Evolutionary conservation across 1,140 invertebrate genomes (phyloP).

Genomic region (Venturia canescens): DNA sequence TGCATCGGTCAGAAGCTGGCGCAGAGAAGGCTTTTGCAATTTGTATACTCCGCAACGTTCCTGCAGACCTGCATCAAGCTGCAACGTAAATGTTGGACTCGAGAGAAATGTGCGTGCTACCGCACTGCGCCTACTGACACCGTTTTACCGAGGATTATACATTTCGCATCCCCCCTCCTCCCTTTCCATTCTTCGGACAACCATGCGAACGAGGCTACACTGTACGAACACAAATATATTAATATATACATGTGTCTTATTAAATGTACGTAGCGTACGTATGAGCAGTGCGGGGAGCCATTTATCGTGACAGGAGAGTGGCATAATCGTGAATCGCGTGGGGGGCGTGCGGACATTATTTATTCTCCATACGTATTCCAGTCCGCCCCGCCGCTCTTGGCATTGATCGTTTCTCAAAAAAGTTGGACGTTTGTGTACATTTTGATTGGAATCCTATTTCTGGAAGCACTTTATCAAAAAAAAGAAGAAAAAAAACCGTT

Average conservation of each 20-base stretch:
- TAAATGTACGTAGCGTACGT: not conserved
- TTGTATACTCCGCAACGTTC: constrained; percentile 14
- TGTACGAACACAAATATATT: not conserved
- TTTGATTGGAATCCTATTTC: not conserved
- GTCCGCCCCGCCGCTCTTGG: not conserved
- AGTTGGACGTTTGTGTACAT: not conserved
- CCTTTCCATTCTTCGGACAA: not conserved
- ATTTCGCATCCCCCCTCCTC: constrained; percentile 16
- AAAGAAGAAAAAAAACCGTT: not conserved
- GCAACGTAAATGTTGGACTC: constrained; percentile 51
- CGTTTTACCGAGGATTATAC: constrained; percentile 39
- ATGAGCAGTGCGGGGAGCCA: not conserved
- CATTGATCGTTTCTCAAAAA: constrained; percentile 14
- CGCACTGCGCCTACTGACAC: constrained; percentile 61
- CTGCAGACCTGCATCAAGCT: constrained; percentile 26
- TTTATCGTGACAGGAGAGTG: constrained; percentile 29
- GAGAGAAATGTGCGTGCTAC: constrained; percentile 59
- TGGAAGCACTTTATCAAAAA: not conserved
- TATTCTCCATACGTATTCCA: not conserved
- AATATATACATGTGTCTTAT: not conserved
- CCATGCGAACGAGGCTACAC: constrained; percentile 11
- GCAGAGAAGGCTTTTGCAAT: not conserved
- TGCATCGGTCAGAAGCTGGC: not conserved
- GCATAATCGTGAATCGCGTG: constrained; percentile 19
- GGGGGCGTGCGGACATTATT: not conserved